These are phyloP conservation scores for Microcaecilia unicolor DNA, from an alignment of 2,797 vertebrate genomes.

Conservation along the genomic window DNA sequence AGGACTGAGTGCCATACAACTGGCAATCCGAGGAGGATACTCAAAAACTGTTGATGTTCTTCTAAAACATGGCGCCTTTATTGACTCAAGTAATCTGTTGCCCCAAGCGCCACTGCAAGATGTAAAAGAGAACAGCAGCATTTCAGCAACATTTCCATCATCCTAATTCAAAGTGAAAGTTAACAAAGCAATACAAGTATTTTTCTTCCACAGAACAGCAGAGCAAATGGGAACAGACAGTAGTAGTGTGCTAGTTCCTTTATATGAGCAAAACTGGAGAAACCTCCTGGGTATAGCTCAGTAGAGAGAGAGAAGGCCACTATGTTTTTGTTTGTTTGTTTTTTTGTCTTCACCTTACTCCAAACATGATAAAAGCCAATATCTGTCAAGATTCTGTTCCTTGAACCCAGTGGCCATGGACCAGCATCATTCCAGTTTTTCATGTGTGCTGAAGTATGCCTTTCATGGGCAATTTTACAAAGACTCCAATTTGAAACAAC, in stretches of 20 bases:
- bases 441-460: too few relatives aligned
- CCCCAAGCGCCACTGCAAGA: constrained; percentile 23
- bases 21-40: constrained; percentile 64
- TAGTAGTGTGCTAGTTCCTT: not conserved
- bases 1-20: constrained; percentile 66
- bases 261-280: not conserved
- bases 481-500: too few relatives aligned
- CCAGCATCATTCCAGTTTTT: too few relatives aligned
- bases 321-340: too few relatives aligned
- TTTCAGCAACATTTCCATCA: not conserved
- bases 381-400: too few relatives aligned
- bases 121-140: constrained; percentile 16
- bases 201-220: not conserved
- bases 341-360: too few relatives aligned
- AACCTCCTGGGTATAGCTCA: not conserved
- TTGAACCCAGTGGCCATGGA: too few relatives aligned
- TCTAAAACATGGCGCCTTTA: constrained; percentile 45
- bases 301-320: constrained; percentile 2
- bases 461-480: too few relatives aligned
- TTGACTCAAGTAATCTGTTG: constrained; percentile 17
- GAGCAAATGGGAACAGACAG: constrained; percentile 1
- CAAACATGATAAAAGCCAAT: not conserved
- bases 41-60: constrained; percentile 59
- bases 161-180: constrained; percentile 46
- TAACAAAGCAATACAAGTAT: constrained; percentile 5